phyloP scores from a whole-genome alignment of 1,140 invertebrate genomes.

The Ostrea edulis region DNA sequence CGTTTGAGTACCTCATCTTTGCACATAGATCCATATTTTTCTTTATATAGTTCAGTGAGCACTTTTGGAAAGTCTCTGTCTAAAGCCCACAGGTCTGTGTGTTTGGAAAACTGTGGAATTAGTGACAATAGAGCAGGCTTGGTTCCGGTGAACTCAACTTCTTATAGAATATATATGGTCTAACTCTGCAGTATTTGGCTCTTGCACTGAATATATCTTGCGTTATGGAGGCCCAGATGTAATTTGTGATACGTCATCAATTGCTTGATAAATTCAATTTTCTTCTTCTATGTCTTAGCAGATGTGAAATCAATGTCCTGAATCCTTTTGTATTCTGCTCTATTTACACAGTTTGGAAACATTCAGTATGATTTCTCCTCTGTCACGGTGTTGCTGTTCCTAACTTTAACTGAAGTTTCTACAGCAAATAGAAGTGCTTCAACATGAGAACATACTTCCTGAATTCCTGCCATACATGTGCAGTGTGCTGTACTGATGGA shows the following conservation, averaged over 20 bases:
- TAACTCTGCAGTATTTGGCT: not conserved
- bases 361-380: slow-evolving; percentile 60
- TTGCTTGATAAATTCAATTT: slow-evolving; percentile 43
- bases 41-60: slow-evolving; percentile 46
- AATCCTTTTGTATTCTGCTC: slow-evolving; percentile 46
- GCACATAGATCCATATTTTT: not conserved
- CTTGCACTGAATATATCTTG: not conserved
- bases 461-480: not conserved
- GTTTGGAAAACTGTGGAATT: slow-evolving; percentile 38
- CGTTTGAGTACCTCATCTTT: slow-evolving; percentile 12
- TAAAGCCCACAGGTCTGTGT: slow-evolving; percentile 5
- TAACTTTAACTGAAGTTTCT: slow-evolving; percentile 51
- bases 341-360: slow-evolving; percentile 46
- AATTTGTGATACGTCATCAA: not conserved
- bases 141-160: slow-evolving; percentile 4
- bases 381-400: slow-evolving; percentile 58
- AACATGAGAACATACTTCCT: slow-evolving; percentile 58
- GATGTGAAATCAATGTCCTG: slow-evolving; percentile 56
- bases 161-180: not conserved
- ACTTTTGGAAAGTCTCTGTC: slow-evolving; percentile 34
- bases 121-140: slow-evolving; percentile 56
- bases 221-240: too few species aligned
- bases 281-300: slow-evolving; percentile 48
- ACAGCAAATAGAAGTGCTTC: too few species aligned
- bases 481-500: too few species aligned